Conservation (phyloP, 2,113 vertebrate species). For the Cnemophilus loriae region DNA sequence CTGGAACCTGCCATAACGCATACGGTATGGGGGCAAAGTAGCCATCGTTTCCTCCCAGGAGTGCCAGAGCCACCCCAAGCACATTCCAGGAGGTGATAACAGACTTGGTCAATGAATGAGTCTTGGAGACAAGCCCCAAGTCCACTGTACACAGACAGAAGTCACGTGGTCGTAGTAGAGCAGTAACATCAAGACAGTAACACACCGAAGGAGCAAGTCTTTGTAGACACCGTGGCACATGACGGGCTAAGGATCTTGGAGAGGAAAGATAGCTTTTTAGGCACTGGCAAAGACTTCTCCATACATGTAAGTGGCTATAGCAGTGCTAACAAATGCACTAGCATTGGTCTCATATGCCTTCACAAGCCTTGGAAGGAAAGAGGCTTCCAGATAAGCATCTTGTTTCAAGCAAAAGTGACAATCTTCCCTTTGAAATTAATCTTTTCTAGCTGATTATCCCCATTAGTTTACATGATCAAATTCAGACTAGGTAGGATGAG, state of each 20-base stretch:
- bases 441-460: background rate
- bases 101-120: background rate
- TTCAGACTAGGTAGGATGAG: background rate
- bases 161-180: background rate
- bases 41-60: background rate
- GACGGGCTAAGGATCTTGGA: background rate
- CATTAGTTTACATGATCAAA: background rate
- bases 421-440: background rate
- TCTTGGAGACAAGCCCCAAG: background rate
- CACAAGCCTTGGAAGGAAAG: background rate
- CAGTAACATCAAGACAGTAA: background rate
- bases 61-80: background rate
- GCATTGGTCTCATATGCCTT: background rate
- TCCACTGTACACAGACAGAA: background rate
- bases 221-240: background rate
- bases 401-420: background rate
- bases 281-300: background rate
- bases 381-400: background rate
- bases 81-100: background rate
- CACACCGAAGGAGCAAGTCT: background rate
- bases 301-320: background rate
- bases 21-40: rapidly evolving
- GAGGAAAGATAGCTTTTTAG: background rate
- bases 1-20: rapidly evolving
- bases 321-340: background rate